Base-by-base conservation (phyloP, 2,888 invertebrate species). In the Marronus borbonicus region DNA sequence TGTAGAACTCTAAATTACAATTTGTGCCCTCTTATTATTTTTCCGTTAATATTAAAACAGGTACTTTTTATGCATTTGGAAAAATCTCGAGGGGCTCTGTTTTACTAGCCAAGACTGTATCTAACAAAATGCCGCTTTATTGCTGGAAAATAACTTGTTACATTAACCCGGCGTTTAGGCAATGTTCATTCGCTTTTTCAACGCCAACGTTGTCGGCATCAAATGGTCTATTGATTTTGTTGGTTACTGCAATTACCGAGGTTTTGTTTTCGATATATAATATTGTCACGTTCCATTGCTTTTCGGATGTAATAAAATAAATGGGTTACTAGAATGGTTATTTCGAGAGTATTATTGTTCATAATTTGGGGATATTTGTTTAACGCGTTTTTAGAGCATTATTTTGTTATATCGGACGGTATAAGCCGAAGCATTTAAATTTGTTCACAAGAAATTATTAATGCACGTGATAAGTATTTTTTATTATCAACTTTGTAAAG, bases 251-350 rank as follows among this genome's bases (percentile, higher is more conserved):
- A 58, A 20, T 58, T 58, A 58, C 55, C 20, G 20, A 20, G 17
- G 52, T 20, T 58, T 20, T 58, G 55, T 58, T 58, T 58, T 58
- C 55, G 55, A 58, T 58, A 58, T 20, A 58, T 58, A 58, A 58
- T 58, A 58, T 52, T 52, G 52, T 20, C 55, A 58, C 20, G 55
- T 58, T 58, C 8, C 55, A 8, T 4, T 20, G 20, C 55, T 58
- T 58, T 58, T 58, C 20, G 55, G 20, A 17, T 17, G 8, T 24
- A 58, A 58, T 58, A 58, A 20, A 20, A 58, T 58, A 17, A 58
- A 17, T 20, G 7, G 20, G n/a, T 58, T 58, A 58, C 14, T 58
- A 58, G 52, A 52, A 52, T 17, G 14, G 31, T 52, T 52, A 52
- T 52, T 52, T 52, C 2, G n/a, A 52, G n/a, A n/a, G 5, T 17